Conservation (phyloP, 2,113 vertebrate species). For the Onychorhynchus coronatus region DNA sequence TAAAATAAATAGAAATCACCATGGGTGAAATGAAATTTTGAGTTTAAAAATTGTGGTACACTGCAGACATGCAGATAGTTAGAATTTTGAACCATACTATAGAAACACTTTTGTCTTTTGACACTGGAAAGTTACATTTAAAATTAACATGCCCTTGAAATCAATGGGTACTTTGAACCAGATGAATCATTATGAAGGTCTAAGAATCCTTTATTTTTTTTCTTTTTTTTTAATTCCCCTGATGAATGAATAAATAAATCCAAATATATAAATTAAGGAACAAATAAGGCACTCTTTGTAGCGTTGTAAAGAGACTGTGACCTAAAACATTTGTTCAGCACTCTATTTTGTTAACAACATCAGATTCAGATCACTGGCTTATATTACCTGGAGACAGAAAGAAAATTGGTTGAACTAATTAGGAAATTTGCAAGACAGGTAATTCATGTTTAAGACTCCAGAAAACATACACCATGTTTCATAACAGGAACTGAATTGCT, state of each 20-base stretch:
- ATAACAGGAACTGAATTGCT: conserved; percentile 15
- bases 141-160: not conserved
- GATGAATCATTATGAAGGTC: not conserved
- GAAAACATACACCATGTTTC: not conserved
- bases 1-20: not conserved
- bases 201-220: not conserved
- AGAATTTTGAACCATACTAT: not conserved
- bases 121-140: not conserved
- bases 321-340: conserved; percentile 65
- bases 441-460: conserved; percentile 48
- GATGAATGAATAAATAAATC: not conserved
- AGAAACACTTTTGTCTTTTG: not conserved
- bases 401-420: conserved; percentile 66
- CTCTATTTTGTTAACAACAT: conserved; percentile 58
- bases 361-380: conserved; percentile 68
- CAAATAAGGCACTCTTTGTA: not conserved
- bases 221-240: not conserved
- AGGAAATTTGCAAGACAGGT: conserved; percentile 57
- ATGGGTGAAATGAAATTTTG: not conserved
- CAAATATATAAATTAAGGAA: conserved; percentile 22
- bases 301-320: conserved; percentile 53
- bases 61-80: not conserved
- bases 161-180: not conserved
- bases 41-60: not conserved
- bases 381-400: conserved; percentile 65